A percentile compares a stretch with the other conserved stretches of the same genome.
Evolutionary conservation across 1,140 invertebrate species (phyloP).

Genomic region (Neuroterus valhalla): DNA sequence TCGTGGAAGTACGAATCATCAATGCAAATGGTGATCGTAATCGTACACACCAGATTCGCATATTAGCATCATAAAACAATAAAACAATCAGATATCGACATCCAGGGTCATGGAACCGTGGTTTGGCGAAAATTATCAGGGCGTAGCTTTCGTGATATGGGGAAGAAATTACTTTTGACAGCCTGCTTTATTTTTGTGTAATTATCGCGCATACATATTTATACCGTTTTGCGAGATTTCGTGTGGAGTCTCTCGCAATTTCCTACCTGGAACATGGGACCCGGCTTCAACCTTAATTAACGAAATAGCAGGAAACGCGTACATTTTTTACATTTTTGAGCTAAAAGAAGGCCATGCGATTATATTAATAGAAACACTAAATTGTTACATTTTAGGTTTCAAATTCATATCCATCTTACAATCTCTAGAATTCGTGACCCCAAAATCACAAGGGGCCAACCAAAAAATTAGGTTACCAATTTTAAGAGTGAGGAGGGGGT

Average conservation of each 20-base stretch:
- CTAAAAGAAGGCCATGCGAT: neutral
- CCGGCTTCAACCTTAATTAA: slow-evolving; percentile 7
- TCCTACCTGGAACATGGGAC: neutral
- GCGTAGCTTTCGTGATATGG: slow-evolving; percentile 8
- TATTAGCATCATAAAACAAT: slow-evolving; percentile 13
- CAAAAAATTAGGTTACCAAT: no score
- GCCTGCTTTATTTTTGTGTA: neutral
- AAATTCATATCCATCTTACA: no score
- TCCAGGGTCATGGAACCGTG: neutral
- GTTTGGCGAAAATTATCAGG: slow-evolving; percentile 10
- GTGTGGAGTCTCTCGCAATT: slow-evolving; percentile 12
- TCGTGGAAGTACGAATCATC: neutral
- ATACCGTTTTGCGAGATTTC: slow-evolving; percentile 6
- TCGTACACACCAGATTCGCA: neutral
- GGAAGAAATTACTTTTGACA: slow-evolving; percentile 3
- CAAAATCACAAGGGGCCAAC: no score
- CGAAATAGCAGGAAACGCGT: slow-evolving; percentile 5
- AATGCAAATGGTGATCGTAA: slow-evolving; percentile 6
- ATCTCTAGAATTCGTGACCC: no score
- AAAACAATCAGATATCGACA: slow-evolving; percentile 18
- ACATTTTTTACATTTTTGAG: slow-evolving; percentile 1
- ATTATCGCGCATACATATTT: slow-evolving; percentile 21
- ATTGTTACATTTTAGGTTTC: no score
- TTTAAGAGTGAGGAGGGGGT: no score
- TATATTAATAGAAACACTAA: neutral